Conservation (phyloP, 1,140 invertebrate species). For the Drosophila orosa region DNA sequence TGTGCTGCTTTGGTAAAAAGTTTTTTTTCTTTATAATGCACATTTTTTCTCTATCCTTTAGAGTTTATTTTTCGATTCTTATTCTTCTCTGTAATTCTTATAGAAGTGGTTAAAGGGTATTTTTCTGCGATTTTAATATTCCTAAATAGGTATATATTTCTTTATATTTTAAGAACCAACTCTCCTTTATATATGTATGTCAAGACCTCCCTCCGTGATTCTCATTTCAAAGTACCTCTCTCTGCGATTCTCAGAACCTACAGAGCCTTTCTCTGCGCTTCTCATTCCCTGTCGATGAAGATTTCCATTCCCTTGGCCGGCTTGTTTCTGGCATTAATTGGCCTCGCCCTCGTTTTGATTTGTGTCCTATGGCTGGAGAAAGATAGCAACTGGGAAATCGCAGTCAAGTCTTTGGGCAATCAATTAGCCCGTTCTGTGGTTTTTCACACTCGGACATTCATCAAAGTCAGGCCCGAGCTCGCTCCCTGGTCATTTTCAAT, state of each 20-base stretch:
- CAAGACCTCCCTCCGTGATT: no score
- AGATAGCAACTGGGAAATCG: constrained; percentile 15
- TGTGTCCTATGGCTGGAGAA: constrained; percentile 2
- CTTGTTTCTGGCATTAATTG: constrained; percentile 59
- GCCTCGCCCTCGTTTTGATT: constrained; percentile 42
- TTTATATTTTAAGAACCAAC: no score
- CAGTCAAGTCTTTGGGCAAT: constrained; percentile 54
- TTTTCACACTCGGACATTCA: constrained; percentile 65
- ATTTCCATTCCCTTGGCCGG: constrained; percentile 1
- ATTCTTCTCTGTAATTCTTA: not conserved
- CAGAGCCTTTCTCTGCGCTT: not conserved
- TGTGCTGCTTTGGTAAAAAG: not conserved
- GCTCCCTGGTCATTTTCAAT: constrained; percentile 60
- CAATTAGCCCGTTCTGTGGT: constrained; percentile 62
- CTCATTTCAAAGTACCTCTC: not conserved
- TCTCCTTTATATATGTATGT: no score
- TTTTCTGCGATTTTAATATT: not conserved
- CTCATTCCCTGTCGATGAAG: not conserved
- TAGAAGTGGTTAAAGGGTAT: no score
- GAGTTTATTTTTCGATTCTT: not conserved
- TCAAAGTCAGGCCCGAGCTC: constrained; percentile 54
- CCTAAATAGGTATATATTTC: no score
- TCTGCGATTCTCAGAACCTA: not conserved
- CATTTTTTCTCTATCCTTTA: not conserved
- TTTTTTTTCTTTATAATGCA: not conserved